Percentiles rank a stretch among this genome's conserved stretches.
phyloP scores from a whole-genome alignment of 2,888 invertebrate genomes.

The Lottia scabra region DNA sequence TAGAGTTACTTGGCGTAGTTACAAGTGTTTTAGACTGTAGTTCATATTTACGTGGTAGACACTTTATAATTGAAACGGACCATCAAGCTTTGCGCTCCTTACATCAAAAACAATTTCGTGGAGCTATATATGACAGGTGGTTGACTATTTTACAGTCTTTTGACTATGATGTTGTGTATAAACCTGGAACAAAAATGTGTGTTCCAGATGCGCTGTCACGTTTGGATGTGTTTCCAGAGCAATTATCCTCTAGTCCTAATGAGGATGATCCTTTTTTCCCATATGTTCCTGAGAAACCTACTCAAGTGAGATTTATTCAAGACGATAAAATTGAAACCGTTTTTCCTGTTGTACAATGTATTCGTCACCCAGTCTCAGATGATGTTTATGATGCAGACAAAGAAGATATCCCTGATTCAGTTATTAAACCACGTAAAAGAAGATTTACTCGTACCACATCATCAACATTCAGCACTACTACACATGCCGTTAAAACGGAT shows the following conservation, averaged over 20 bases:
- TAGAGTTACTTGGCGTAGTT: constrained; percentile 15
- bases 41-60: constrained; percentile 18
- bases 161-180: constrained; percentile 5
- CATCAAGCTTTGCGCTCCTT: constrained; percentile 14
- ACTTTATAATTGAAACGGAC: constrained; percentile 19
- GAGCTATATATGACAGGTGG: constrained; percentile 19
- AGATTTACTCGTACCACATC: no score
- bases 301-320: constrained; percentile 1
- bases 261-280: constrained; percentile 19
- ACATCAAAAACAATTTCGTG: constrained; percentile 17
- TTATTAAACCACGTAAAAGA: no score
- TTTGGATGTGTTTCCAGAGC: not conserved
- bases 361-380: not conserved
- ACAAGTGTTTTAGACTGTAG: constrained; percentile 17
- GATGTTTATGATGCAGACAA: not conserved
- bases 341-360: not conserved
- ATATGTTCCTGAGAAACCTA: constrained; percentile 11
- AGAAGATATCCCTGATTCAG: not conserved
- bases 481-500: no score
- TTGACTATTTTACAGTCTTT: not conserved
- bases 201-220: constrained; percentile 4
- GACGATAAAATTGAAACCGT: not conserved
- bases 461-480: no score
- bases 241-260: constrained; percentile 1
- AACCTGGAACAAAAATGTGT: not conserved